Conservation (phyloP, 2,888 invertebrate species). For the Hecatera dysodea region DNA sequence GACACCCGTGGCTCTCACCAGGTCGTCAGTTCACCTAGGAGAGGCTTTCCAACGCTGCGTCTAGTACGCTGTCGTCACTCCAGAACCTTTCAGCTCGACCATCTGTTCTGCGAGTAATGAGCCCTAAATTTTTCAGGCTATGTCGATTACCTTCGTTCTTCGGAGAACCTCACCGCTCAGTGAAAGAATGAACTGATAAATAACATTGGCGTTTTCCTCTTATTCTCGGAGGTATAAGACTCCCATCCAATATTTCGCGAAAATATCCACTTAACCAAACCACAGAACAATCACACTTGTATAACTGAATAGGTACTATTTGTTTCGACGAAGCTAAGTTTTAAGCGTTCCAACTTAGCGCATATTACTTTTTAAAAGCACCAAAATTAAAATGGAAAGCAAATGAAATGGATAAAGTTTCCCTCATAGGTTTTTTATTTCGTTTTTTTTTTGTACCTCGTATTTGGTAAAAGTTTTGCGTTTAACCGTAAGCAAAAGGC, state of each 20-base stretch:
- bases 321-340: slow-evolving; percentile 7
- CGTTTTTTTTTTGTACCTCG: slow-evolving; percentile 18
- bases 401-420: slow-evolving; percentile 50
- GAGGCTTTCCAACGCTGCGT: no score
- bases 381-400: slow-evolving; percentile 44
- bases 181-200: not conserved
- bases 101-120: not conserved
- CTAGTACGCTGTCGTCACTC: no score
- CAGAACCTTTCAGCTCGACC: not conserved
- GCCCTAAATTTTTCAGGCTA: no score
- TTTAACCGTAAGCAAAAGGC: slow-evolving; percentile 14
- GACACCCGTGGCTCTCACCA: not conserved
- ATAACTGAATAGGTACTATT: not conserved
- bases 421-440: slow-evolving; percentile 31
- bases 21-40: no score
- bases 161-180: not conserved
- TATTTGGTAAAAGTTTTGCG: slow-evolving; percentile 32
- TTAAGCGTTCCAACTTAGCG: slow-evolving; percentile 22
- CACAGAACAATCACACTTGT: not conserved
- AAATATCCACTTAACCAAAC: not conserved
- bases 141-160: not conserved
- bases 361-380: slow-evolving; percentile 47
- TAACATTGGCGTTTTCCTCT: not conserved
- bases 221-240: not conserved
- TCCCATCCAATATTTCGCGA: not conserved